Base-by-base conservation (phyloP, 2,888 invertebrate genomes). In the Disparrhopalites patrizii region DNA sequence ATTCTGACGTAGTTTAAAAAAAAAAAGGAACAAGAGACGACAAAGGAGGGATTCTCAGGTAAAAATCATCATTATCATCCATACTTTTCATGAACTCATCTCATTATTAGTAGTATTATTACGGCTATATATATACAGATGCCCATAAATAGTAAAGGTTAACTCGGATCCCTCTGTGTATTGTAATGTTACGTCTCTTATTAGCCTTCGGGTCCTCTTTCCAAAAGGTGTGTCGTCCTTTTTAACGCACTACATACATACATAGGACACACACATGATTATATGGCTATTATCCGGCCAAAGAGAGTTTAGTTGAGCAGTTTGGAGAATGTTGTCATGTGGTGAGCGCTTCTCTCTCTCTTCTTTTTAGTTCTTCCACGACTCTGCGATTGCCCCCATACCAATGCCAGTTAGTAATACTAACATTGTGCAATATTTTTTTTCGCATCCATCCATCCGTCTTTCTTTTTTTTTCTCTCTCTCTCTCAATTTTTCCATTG, bases 191-290 rank as follows among this genome's bases (percentile, higher is more conserved):
- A 47, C 13, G 47, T 23, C 23, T 3, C 23, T 47, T 47, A 25
- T n/a, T 47, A 47, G 47, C 23, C 47, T 47, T 47, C 25, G 20
- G 47, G 5, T 15, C 43, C 43, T 43, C 23, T 13, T 47, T 23
- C 47, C 47, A 47, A n/a, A n/a, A 47, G 47, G 47, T 47, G 47
- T 47, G 47, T 47, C 47, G 20, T 20, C 25, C 47, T n/a, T n/a
- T n/a, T n/a, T n/a, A n/a, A n/a, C n/a, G n/a, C n/a, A n/a, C n/a
- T n/a, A n/a, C n/a, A n/a, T n/a, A n/a, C n/a, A n/a, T n/a, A n/a
- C n/a, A n/a, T n/a, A n/a, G n/a, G n/a, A n/a, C n/a, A n/a, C n/a
- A n/a, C n/a, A n/a, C n/a, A n/a, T n/a, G n/a, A n/a, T n/a, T n/a
- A n/a, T n/a, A n/a, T n/a, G n/a, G n/a, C n/a, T n/a, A n/a, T n/a